A percentile compares a stretch with the other conserved stretches of the same genome.
Conservation (phyloP, 2,797 vertebrate genomes). For the Hippocampus kuda region DNA sequence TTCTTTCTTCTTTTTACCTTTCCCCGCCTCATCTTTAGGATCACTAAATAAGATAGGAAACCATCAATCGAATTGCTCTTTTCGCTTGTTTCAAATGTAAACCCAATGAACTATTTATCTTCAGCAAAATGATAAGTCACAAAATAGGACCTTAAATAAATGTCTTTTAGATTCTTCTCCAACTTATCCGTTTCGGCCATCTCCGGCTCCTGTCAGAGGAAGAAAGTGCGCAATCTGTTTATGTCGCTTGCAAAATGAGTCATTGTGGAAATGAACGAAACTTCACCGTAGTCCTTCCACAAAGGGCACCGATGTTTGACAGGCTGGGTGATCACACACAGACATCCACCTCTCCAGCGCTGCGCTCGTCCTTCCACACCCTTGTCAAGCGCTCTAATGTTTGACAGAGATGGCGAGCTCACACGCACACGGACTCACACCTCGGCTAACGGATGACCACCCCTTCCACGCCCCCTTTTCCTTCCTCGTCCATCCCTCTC, state of each 20-base stretch:
- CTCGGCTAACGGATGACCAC: not conserved
- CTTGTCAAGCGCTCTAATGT: not conserved
- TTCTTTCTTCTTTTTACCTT: constrained; percentile 36
- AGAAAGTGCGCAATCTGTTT: not conserved
- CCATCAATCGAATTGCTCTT: not conserved
- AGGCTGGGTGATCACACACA: not conserved
- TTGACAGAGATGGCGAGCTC: not conserved
- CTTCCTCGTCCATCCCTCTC: not conserved
- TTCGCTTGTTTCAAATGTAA: not conserved
- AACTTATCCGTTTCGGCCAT: constrained; percentile 26
- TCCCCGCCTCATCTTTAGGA: constrained; percentile 9
- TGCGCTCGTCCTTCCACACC: not conserved
- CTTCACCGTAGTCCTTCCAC: not conserved
- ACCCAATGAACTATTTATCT: too few species aligned
- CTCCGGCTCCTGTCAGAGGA: constrained; percentile 12
- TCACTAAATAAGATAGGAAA: constrained; percentile 18
- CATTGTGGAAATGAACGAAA: constrained; percentile 9
- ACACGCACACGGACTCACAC: not conserved
- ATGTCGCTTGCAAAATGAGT: not conserved
- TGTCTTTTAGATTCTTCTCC: constrained; percentile 6
- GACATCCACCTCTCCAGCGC: not conserved
- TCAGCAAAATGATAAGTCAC: not conserved
- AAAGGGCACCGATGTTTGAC: not conserved
- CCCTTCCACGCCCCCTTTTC: not conserved
- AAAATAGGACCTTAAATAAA: constrained; percentile 35